Conservation (phyloP, 2,797 vertebrate species). For the Pseudochromis fuscus region DNA sequence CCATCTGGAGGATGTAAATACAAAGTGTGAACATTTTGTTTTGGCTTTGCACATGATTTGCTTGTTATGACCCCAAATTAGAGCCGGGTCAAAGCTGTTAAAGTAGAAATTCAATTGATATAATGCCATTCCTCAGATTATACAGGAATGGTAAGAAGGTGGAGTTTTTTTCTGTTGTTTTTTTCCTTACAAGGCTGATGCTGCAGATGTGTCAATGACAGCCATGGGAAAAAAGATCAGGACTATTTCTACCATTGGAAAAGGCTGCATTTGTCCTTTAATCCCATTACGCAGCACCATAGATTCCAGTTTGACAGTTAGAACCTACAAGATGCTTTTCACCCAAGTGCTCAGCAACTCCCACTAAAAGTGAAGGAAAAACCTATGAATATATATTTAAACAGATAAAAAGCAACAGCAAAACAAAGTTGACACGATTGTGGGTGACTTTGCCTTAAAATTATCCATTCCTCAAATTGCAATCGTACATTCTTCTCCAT, state of each 20-base stretch:
- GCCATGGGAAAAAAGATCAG: slow-evolving; percentile 53
- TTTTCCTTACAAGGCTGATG: slow-evolving; percentile 8
- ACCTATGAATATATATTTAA: slow-evolving; percentile 59
- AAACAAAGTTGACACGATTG: slow-evolving; percentile 84
- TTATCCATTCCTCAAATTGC: slow-evolving; percentile 85
- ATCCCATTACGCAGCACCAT: slow-evolving; percentile 48
- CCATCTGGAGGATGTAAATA: slow-evolving; percentile 55
- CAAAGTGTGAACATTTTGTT: slow-evolving; percentile 59
- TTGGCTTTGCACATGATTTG: slow-evolving; percentile 58
- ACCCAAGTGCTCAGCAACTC: slow-evolving; percentile 72
- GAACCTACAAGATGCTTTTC: slow-evolving; percentile 57
- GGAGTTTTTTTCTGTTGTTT: slow-evolving; percentile 18
- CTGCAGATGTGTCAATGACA: slow-evolving; percentile 33
- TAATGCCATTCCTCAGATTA: slow-evolving; percentile 34
- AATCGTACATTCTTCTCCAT: slow-evolving; percentile 81
- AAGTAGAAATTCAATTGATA: slow-evolving; percentile 32
- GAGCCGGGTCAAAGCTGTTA: slow-evolving; percentile 64
- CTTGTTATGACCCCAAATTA: slow-evolving; percentile 58
- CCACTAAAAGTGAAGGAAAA: slow-evolving; percentile 68
- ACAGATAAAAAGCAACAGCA: slow-evolving; percentile 72
- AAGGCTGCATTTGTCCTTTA: slow-evolving; percentile 44
- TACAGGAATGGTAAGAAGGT: slow-evolving; percentile 13
- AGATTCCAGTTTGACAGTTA: slow-evolving; percentile 49
- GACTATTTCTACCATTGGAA: slow-evolving; percentile 36
- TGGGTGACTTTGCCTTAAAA: slow-evolving; percentile 86